Conservation (phyloP, 2,797 vertebrate genomes). For the Aotus griseimembra region DNA sequence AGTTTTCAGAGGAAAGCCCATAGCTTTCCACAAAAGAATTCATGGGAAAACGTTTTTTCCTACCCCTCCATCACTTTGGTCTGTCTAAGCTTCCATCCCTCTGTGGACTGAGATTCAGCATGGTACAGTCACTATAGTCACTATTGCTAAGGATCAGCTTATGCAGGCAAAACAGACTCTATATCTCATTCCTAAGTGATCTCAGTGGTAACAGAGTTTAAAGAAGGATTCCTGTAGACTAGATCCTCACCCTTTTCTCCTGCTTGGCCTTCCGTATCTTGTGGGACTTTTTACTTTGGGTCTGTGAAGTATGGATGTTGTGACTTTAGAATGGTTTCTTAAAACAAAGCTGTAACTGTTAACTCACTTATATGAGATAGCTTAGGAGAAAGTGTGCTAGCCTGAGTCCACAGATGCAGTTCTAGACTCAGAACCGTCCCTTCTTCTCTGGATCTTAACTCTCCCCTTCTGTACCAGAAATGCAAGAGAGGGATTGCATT, state of each 20-base stretch:
- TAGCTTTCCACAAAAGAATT: background rate
- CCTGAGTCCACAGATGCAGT: background rate
- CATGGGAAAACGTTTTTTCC: background rate
- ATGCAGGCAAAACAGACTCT: background rate
- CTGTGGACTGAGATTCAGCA: background rate
- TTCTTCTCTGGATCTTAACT: background rate
- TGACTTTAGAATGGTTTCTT: background rate
- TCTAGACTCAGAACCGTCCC: background rate
- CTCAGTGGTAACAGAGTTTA: background rate
- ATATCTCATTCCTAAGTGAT: rapidly evolving
- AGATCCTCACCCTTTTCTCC: background rate
- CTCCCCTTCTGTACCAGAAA: background rate
- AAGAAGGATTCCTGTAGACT: background rate
- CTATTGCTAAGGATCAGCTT: background rate
- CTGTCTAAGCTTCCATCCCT: background rate
- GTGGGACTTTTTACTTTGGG: background rate
- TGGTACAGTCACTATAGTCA: background rate
- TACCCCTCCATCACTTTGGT: background rate
- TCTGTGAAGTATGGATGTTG: background rate
- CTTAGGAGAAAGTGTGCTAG: background rate
- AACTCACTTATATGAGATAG: background rate
- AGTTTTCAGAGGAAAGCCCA: background rate
- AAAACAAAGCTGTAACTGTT: background rate
- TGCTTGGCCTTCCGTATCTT: background rate
- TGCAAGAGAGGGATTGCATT: background rate